phyloP scores from a whole-genome alignment of 2,888 invertebrate genomes.

The Dione juno region DNA sequence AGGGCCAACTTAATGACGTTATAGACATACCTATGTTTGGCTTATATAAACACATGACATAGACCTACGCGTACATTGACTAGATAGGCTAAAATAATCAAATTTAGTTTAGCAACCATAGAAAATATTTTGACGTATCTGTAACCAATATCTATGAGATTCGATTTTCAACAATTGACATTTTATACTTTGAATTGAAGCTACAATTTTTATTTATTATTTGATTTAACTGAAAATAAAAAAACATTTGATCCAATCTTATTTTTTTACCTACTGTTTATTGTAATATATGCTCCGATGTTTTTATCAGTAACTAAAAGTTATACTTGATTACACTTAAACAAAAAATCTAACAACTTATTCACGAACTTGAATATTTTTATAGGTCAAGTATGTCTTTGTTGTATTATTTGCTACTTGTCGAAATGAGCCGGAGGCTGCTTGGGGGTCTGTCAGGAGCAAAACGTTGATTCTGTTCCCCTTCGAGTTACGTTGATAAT shows the following conservation, averaged over 20 bases:
- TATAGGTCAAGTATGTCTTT: constrained; percentile 16
- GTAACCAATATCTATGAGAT: neutral
- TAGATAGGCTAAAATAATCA: neutral
- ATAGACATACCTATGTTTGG: constrained; percentile 23
- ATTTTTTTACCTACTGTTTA: too few species aligned
- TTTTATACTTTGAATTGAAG: neutral
- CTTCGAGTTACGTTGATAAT: constrained; percentile 24
- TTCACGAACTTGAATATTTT: neutral
- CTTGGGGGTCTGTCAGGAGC: constrained; percentile 36
- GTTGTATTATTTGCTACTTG: constrained; percentile 27
- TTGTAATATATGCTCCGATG: too few species aligned
- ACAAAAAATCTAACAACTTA: neutral
- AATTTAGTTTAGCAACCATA: neutral
- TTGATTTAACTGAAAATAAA: too few species aligned
- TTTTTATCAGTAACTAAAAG: too few species aligned
- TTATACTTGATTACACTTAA: neutral
- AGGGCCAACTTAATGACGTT: constrained; percentile 17
- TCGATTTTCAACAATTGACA: neutral
- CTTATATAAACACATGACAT: constrained; percentile 16
- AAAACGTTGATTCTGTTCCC: constrained; percentile 30
- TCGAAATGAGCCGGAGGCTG: constrained; percentile 30
- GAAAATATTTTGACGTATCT: neutral
- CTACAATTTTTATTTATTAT: too few species aligned
- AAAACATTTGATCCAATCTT: too few species aligned
- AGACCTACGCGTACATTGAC: constrained; percentile 19